These are phyloP conservation scores for Ceyx erithaca DNA, from an alignment of 2,797 vertebrate species.

Conservation along the genomic window DNA sequence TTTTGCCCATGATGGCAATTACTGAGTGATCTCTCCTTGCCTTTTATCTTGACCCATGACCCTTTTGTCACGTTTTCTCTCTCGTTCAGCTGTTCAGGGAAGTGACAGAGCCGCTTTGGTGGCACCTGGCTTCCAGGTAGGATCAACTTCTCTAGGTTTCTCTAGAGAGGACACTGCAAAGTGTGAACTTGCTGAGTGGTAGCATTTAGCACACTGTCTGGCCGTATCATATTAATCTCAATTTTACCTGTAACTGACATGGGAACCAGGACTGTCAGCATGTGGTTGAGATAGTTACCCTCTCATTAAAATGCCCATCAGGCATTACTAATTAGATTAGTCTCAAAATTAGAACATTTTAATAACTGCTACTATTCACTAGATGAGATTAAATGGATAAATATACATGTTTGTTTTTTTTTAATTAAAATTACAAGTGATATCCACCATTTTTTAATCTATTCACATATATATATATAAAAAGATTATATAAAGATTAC, in stretches of 20 bases:
- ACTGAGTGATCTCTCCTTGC: background rate
- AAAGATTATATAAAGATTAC: background rate
- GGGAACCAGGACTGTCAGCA: background rate
- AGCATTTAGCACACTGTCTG: background rate
- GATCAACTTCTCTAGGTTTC: background rate
- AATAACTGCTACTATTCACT: background rate
- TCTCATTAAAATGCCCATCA: background rate
- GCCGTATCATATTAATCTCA: background rate
- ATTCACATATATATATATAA: background rate
- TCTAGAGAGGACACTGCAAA: background rate
- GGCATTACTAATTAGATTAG: background rate
- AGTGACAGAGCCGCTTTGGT: background rate
- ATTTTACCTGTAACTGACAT: background rate
- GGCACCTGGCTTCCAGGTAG: background rate
- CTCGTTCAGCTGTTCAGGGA: background rate
- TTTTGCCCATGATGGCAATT: background rate
- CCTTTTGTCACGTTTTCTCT: background rate
- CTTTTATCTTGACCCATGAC: too few species aligned
- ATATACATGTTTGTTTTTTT: background rate
- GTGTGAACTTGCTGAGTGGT: background rate
- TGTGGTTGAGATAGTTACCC: background rate
- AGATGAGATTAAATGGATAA: background rate
- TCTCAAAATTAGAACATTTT: background rate
- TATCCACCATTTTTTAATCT: background rate
- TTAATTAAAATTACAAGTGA: background rate